These are phyloP conservation scores for Tinamus guttatus DNA, from an alignment of 2,113 vertebrate species.

Conservation along the genomic window DNA sequence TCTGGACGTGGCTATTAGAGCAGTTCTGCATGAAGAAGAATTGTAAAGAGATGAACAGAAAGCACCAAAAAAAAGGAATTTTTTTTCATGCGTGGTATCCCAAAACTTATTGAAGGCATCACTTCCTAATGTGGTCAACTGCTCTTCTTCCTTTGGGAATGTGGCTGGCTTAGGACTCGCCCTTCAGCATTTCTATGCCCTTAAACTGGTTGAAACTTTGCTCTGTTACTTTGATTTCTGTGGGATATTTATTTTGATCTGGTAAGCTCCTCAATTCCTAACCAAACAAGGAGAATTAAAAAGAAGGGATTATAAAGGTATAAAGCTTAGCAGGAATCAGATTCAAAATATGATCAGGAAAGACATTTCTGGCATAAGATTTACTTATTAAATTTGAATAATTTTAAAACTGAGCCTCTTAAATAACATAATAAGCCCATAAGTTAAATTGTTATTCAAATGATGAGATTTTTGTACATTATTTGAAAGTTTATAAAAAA, in stretches of 20 bases:
- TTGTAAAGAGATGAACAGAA: not conserved
- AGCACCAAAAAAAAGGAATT: not conserved
- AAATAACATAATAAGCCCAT: slow-evolving; percentile 38
- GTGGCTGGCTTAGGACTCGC: not conserved
- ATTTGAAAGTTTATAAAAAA: slow-evolving; percentile 19
- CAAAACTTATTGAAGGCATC: not conserved
- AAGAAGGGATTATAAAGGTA: slow-evolving; percentile 67
- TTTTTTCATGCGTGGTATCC: not conserved
- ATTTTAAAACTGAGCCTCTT: slow-evolving; percentile 43
- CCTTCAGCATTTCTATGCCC: not conserved
- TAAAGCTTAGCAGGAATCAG: slow-evolving; percentile 58
- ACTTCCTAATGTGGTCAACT: slow-evolving; percentile 13
- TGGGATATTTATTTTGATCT: slow-evolving; percentile 62
- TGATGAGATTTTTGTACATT: not conserved
- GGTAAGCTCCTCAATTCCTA: slow-evolving; percentile 57
- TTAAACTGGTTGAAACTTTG: slow-evolving; percentile 44
- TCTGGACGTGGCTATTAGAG: too few species aligned
- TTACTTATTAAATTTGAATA: slow-evolving; percentile 55
- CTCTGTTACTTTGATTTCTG: slow-evolving; percentile 30
- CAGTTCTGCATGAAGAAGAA: not conserved
- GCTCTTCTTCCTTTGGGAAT: not conserved
- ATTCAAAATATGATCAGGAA: slow-evolving; percentile 64
- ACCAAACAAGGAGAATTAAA: slow-evolving; percentile 66
- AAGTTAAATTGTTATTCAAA: slow-evolving; percentile 25
- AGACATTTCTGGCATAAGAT: slow-evolving; percentile 41